Evolutionary conservation across 2,797 vertebrate genomes (phyloP), one percentile per base, ranked within the genome.

Genomic region (Amphiprion clarkii): DNA sequence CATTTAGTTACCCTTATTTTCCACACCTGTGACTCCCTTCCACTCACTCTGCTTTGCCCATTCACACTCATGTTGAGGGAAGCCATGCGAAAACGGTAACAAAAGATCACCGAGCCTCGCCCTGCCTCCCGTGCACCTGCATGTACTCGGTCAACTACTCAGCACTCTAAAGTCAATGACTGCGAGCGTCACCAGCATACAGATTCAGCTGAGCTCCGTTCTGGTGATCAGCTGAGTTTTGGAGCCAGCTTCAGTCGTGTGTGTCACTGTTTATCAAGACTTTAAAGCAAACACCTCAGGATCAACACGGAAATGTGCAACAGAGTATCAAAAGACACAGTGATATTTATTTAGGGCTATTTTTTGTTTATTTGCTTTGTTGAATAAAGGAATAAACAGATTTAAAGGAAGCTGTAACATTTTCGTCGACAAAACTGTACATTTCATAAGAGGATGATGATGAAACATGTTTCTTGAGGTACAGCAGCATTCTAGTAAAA

Each of bases 21-120:
- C 74, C 79, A 81, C 89, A 92, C 86, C 84, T 92, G 91, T 80
- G 83, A 80, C 72, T 68, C 49, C 10, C 36, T 56, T 40, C 51
- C 48, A 17, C 6, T 12, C 31, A 27, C 16, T 63, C n/a, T 48
- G 40, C 25, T 78, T 67, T 36, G 29, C 59, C 60, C 63, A 52
- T 76, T 74, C 48, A 81, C 53, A 82, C 66, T 61, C 48, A 42
- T 68, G 77, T 84, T 54, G 55, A 74, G 81, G 58, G 84, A 83
- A 87, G 70, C 72, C 71, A 82, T 83, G 79, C 62, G 49, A 66
- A 87, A 90, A 87, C 14, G 12, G 80, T 44, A 78, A 81, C 78
- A 90, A 84, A 87, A 82, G 85, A 88, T 89, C 85, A 78, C 61
- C 76, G 67, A 56, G 63, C 78, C 25, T 48, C 10, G 19, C 40